Percentiles rank a stretch among this genome's conserved stretches.
phyloP scores from a whole-genome alignment of 2,113 vertebrate genomes.

The Podarcis raffonei region DNA sequence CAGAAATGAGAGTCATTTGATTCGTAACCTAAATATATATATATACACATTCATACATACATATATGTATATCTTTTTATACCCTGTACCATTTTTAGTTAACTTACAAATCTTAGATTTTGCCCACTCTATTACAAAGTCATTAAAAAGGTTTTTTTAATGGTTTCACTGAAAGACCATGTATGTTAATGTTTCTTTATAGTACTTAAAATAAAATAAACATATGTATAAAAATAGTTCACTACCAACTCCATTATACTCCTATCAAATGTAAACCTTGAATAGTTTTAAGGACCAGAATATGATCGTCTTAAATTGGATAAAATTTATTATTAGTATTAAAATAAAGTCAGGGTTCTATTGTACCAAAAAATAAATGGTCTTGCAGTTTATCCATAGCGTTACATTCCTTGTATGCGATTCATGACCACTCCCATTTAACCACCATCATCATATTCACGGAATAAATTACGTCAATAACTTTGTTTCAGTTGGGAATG shows the following conservation, averaged over 20 bases:
- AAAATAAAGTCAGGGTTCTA: conserved; percentile 67
- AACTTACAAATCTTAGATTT: conserved; percentile 78
- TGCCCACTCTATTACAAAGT: conserved; percentile 78
- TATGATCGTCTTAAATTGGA: conserved; percentile 71
- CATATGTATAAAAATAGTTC: conserved; percentile 81
- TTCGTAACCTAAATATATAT: conserved; percentile 75
- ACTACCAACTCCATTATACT: conserved; percentile 75
- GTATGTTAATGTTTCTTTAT: conserved; percentile 73
- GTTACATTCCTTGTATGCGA: conserved; percentile 54
- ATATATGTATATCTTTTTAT: conserved; percentile 77
- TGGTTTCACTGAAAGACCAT: conserved; percentile 79
- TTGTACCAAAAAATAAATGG: conserved; percentile 77
- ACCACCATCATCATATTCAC: conserved; percentile 59
- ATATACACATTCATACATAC: conserved; percentile 49
- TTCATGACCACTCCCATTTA: conserved; percentile 56
- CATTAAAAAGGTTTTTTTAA: conserved; percentile 75
- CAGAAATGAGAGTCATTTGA: conserved; percentile 76
- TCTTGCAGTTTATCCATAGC: conserved; percentile 76
- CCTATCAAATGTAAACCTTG: conserved; percentile 81
- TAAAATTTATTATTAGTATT: conserved; percentile 69
- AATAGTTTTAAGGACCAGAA: conserved; percentile 76
- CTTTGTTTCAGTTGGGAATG: conserved; percentile 49
- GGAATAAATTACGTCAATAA: conserved; percentile 49
- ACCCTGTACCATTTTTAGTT: conserved; percentile 77
- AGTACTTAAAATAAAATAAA: conserved; percentile 80